A percentile compares a stretch with the other conserved stretches of the same genome.
These are phyloP conservation scores for Tachina lurida DNA, from an alignment of 2,888 invertebrate species.

Conservation along the genomic window DNA sequence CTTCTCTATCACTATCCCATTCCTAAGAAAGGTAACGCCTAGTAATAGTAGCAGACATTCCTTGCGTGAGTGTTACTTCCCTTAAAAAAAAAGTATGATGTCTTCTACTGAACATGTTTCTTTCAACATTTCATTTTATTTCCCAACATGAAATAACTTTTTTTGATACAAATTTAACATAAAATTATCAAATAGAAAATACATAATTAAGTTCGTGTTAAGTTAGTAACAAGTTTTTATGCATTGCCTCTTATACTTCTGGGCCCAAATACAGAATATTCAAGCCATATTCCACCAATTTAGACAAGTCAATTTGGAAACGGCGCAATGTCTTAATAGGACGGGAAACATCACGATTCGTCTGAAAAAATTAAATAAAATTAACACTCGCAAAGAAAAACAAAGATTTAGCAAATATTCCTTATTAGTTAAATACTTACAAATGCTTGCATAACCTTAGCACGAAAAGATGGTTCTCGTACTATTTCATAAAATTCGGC, in stretches of 20 bases:
- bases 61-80: too few relatives aligned
- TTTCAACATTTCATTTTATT: too few relatives aligned
- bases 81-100: too few relatives aligned
- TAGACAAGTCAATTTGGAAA: conserved; percentile 33
- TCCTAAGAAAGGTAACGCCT: too few relatives aligned
- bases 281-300: conserved; percentile 35
- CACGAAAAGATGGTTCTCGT: conserved; percentile 27
- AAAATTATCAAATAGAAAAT: neutral
- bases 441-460: conserved; percentile 1
- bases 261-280: conserved; percentile 35
- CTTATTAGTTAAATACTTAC: conserved; percentile 28
- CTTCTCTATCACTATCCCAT: too few relatives aligned
- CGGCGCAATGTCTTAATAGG: conserved; percentile 35
- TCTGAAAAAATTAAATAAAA: conserved; percentile 2
- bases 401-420: neutral
- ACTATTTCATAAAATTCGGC: conserved; percentile 31
- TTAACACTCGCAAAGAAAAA: neutral
- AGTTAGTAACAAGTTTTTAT: neutral
- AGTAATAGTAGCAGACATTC: too few relatives aligned
- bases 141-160: neutral
- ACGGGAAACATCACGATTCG: neutral
- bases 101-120: too few relatives aligned
- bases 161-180: neutral
- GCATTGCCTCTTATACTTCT: neutral
- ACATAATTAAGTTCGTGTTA: neutral